Percentiles rank a stretch among this genome's conserved stretches.
phyloP scores from a whole-genome alignment of 2,113 vertebrate species.

The Caracal caracal region DNA sequence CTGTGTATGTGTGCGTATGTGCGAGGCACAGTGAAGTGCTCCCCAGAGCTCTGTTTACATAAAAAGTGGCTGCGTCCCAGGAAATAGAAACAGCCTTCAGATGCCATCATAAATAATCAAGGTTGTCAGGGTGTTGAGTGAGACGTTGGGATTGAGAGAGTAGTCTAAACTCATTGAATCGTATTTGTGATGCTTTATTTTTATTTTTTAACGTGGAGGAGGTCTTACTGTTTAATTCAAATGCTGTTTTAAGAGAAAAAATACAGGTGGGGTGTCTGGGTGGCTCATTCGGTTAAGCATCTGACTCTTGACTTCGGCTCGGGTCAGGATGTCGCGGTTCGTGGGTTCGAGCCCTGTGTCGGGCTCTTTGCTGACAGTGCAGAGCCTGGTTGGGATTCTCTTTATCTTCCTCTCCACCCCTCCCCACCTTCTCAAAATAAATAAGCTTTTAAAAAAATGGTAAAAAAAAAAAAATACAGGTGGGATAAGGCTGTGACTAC shows the following conservation, averaged over 20 bases:
- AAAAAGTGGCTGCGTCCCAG: not conserved
- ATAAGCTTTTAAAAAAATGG: too few relatives aligned
- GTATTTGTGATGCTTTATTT: not conserved
- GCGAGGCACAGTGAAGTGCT: rapidly evolving
- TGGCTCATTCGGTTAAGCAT: too few relatives aligned
- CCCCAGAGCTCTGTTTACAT: too few relatives aligned
- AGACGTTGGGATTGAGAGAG: not conserved
- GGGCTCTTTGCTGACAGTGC: too few relatives aligned
- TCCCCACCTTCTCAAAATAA: too few relatives aligned
- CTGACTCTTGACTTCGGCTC: too few relatives aligned
- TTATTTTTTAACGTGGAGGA: not conserved
- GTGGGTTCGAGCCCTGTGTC: too few relatives aligned
- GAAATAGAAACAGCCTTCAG: not conserved
- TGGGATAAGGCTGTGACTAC: not conserved
- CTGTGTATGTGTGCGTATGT: not conserved
- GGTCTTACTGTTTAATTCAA: not conserved
- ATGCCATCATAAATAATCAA: not conserved
- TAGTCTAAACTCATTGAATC: not conserved
- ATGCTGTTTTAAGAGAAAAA: not conserved
- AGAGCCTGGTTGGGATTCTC: too few relatives aligned
- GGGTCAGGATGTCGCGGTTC: too few relatives aligned
- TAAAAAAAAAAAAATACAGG: too few relatives aligned
- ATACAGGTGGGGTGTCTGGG: not conserved
- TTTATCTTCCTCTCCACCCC: too few relatives aligned
- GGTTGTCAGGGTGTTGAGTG: not conserved